Conservation (phyloP, 2,113 vertebrate genomes). For the Thunnus maccoyii region DNA sequence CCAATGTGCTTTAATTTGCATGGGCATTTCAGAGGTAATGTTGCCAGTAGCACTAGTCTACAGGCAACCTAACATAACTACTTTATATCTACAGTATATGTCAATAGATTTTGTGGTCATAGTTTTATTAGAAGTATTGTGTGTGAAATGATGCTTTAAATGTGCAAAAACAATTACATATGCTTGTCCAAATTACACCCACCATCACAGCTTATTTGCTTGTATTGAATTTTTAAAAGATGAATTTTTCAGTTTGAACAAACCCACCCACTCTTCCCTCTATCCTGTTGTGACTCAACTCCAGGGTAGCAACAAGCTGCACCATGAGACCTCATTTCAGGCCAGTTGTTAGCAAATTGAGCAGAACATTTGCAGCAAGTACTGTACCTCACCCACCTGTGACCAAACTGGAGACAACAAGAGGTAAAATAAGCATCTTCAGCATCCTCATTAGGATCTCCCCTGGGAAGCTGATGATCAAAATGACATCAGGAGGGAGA, state of each 20-base stretch:
- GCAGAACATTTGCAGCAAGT: constrained; percentile 37
- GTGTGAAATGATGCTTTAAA: too few relatives aligned
- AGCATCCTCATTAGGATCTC: constrained; percentile 99
- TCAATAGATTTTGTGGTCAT: not conserved
- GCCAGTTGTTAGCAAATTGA: constrained; percentile 42
- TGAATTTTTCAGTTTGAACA: not conserved
- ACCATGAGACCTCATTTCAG: constrained; percentile 25
- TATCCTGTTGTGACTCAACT: constrained; percentile 13
- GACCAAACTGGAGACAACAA: constrained; percentile 98
- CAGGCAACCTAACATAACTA: too few relatives aligned
- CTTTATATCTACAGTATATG: not conserved
- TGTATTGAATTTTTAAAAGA: too few relatives aligned
- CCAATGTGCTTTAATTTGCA: not conserved
- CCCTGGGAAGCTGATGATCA: constrained; percentile 96
- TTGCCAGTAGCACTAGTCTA: too few relatives aligned
- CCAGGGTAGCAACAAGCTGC: constrained; percentile 6
- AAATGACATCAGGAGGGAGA: constrained; percentile 92
- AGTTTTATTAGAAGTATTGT: not conserved
- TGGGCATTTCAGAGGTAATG: not conserved
- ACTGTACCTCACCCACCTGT: constrained; percentile 86
- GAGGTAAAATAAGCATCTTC: constrained; percentile 98
- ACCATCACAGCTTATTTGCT: not conserved
- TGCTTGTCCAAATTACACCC: not conserved
- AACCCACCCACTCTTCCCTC: not conserved
- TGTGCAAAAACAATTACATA: constrained; percentile 7